Conservation (phyloP, 1,140 invertebrate species). For the Epicauta chinensis region DNA sequence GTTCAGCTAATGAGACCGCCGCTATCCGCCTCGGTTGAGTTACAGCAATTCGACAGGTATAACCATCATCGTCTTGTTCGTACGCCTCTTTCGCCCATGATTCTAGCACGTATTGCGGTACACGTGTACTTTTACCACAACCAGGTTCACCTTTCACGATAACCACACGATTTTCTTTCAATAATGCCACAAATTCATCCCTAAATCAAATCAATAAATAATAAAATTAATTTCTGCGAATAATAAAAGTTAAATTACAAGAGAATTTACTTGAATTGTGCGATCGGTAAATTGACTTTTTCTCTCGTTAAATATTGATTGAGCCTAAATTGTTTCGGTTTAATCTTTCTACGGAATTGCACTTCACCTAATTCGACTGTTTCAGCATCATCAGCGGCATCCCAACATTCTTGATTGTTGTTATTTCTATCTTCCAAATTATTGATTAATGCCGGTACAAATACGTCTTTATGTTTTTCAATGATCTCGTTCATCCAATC, state of each 20-base stretch:
- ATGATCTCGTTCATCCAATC: conserved; percentile 29
- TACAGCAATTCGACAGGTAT: conserved; percentile 61
- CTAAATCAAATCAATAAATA: conserved; percentile 28
- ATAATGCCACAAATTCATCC: conserved; percentile 29
- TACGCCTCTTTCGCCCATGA: conserved; percentile 47
- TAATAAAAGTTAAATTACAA: not conserved
- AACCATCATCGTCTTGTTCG: conserved; percentile 41
- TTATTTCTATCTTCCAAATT: conserved; percentile 10
- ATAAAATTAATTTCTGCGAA: not conserved
- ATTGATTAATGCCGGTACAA: conserved; percentile 21
- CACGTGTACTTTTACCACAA: conserved; percentile 84
- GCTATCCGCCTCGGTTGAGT: conserved; percentile 72
- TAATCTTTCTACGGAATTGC: not conserved
- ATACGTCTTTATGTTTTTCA: conserved; percentile 27
- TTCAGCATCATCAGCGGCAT: conserved; percentile 9
- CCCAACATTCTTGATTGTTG: conserved; percentile 1
- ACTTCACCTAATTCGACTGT: not conserved
- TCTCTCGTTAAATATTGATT: conserved; percentile 31
- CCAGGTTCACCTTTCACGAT: conserved; percentile 87
- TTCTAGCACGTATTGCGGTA: conserved; percentile 73
- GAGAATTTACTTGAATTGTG: conserved; percentile 33
- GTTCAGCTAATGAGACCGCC: conserved; percentile 64
- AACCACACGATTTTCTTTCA: conserved; percentile 47
- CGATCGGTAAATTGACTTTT: conserved; percentile 35
- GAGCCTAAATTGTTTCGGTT: conserved; percentile 23